Evolutionary conservation across 1,140 invertebrate species (phyloP), one percentile per base, ranked within the genome.

Genomic region (Brevipalpus yothersi): DNA sequence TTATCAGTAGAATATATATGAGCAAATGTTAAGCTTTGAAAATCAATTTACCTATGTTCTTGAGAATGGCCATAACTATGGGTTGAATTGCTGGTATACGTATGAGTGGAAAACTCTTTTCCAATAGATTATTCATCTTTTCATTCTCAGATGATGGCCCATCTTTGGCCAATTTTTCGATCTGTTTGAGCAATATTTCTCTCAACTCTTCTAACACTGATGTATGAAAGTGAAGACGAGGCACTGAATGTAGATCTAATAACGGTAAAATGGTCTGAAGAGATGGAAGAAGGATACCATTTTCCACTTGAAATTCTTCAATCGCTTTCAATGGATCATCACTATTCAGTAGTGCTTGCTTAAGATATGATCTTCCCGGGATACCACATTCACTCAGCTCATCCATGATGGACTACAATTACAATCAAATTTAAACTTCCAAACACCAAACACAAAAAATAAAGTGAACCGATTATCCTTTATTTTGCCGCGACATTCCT

Each of bases 321-420:
- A 95, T 95, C 47, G 90, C 89, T 75, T 89, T 90, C 4, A 95
- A 69, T 15, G 91, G 91, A 76, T 96, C 90, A 1, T 87, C 88
- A 70, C 90, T 95, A 67, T 88, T 93, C 23, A 90, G 93, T 3
- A 96, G 74, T 53, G 90, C 84, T 70, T 95, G 88, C 61, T 86
- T 78, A 12, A 97, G 74, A 70, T 81, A 89, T 45, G 80, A 80
- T 67, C 89, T 83, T 0, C 90, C 92, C 12, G 89, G 83, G 62
- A 97, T 86, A 41, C 88, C 89, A 15, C 92, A 78, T 62, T 91
- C 86, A 73, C 94, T 89, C 59, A 96, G 69, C 21, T 78, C 79
- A 19, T 72, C 61, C 71, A 73, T 72, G 31, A 31, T 31, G 31
- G 31, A n/a, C 31, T 31, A 5, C 5, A 3, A 31, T 31, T 31